These are phyloP conservation scores for Halcyon malimbica DNA, from an alignment of 2,113 vertebrate species.

Conservation along the genomic window DNA sequence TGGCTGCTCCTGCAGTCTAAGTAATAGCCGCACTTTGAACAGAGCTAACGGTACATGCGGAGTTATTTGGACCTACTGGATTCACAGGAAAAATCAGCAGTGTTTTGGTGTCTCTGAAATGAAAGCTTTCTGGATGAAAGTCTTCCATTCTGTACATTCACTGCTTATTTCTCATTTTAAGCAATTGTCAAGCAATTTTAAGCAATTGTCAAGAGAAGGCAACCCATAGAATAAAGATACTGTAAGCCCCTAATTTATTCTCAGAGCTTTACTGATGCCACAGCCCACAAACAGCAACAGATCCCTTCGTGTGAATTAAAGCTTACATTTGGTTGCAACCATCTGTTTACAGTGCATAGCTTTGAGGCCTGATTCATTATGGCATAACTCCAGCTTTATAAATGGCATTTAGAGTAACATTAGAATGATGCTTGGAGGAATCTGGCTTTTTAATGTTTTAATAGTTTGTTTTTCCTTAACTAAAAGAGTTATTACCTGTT, in stretches of 20 bases:
- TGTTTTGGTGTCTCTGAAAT: not conserved
- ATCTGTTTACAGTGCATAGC: not conserved
- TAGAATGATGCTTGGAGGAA: not conserved
- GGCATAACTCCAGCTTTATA: not conserved
- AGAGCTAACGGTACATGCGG: fast-evolving
- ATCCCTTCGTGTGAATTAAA: not conserved
- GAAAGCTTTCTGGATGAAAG: not conserved
- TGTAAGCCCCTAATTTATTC: not conserved
- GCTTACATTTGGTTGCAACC: not conserved
- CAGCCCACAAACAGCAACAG: not conserved
- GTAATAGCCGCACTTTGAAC: not conserved
- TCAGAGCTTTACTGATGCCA: not conserved
- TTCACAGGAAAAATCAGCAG: not conserved
- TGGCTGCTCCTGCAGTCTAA: not conserved
- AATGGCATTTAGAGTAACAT: not conserved
- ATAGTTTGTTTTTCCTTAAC: not conserved
- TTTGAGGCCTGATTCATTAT: not conserved
- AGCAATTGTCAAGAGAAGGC: not conserved
- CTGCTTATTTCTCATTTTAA: not conserved
- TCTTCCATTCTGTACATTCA: not conserved
- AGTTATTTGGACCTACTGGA: not conserved
- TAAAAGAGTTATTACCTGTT: not conserved
- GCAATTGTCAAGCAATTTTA: not conserved
- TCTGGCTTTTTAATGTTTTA: not conserved
- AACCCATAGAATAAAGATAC: not conserved